phyloP scores from a whole-genome alignment of 2,113 vertebrate genomes.

The Arothron firmamentum region DNA sequence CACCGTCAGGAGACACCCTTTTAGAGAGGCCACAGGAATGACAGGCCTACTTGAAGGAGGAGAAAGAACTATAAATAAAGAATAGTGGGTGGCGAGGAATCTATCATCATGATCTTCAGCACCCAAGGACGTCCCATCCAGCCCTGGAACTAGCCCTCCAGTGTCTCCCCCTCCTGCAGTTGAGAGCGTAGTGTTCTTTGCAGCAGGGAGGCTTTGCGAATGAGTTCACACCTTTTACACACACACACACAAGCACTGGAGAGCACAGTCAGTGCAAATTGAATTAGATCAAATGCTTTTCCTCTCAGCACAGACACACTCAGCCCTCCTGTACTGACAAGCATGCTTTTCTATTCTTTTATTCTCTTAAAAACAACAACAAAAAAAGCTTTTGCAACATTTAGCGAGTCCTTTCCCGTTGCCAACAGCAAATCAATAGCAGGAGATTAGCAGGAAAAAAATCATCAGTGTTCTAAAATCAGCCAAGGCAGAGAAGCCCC shows the following conservation, averaged over 20 bases:
- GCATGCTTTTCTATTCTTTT: background rate
- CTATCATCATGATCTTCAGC: conserved; percentile 28
- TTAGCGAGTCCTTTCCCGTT: background rate
- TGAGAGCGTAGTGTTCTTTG: conserved; percentile 4
- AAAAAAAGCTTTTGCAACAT: background rate
- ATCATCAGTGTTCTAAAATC: background rate
- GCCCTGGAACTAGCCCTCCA: conserved; percentile 15
- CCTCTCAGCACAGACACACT: background rate
- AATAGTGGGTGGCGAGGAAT: conserved; percentile 29
- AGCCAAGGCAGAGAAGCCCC: conserved; percentile 3
- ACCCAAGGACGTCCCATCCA: conserved; percentile 52
- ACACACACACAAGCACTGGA: background rate
- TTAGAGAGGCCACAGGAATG: conserved; percentile 25
- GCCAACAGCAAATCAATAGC: background rate
- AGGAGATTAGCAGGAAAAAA: conserved; percentile 6
- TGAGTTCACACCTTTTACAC: conserved; percentile 1
- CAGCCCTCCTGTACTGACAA: background rate
- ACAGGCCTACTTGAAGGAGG: conserved; percentile 19
- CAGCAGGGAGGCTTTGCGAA: conserved; percentile 3
- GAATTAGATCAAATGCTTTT: background rate
- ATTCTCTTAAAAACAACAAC: background rate
- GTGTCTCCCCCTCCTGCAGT: conserved; percentile 7
- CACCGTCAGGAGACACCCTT: conserved; percentile 25
- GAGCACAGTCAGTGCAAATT: background rate
- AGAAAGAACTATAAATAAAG: conserved; percentile 48